These are phyloP conservation scores for Oncorhynchus masou DNA, from an alignment of 2,113 vertebrate genomes.

Conservation along the genomic window DNA sequence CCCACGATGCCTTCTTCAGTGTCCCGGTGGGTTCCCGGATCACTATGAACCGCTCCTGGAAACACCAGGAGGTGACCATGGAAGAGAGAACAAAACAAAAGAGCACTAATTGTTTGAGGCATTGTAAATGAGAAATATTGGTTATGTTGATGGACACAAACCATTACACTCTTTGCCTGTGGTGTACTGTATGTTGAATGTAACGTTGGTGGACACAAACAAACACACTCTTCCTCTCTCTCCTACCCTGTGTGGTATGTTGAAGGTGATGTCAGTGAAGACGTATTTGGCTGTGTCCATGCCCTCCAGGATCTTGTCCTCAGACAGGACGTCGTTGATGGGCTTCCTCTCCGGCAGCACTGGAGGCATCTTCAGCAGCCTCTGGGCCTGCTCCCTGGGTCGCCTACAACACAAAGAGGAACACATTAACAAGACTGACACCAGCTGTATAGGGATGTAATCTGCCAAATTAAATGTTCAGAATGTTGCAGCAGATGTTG, in stretches of 20 bases:
- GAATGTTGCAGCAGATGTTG: no score
- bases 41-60: constrained; percentile 92
- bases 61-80: not conserved
- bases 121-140: no score
- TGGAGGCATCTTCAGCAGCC: constrained; percentile 82
- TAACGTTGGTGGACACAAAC: not conserved
- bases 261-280: constrained; percentile 90
- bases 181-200: no score
- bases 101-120: no score
- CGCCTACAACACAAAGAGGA: constrained; percentile 75
- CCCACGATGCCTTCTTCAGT: constrained; percentile 92
- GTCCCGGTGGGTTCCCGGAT: constrained; percentile 85
- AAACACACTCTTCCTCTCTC: not conserved
- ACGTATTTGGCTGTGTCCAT: constrained; percentile 82
- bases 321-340: constrained; percentile 83
- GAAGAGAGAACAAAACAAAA: not conserved
- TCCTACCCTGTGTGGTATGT: constrained; percentile 83
- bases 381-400: constrained; percentile 74
- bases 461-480: no score
- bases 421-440: not conserved
- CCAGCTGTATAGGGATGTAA: no score
- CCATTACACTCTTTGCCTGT: no score
- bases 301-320: constrained; percentile 87
- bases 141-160: no score
- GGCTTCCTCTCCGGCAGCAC: constrained; percentile 83